Evolutionary conservation across 2,888 invertebrate species (phyloP).

Genomic region (Carcina quercana): DNA sequence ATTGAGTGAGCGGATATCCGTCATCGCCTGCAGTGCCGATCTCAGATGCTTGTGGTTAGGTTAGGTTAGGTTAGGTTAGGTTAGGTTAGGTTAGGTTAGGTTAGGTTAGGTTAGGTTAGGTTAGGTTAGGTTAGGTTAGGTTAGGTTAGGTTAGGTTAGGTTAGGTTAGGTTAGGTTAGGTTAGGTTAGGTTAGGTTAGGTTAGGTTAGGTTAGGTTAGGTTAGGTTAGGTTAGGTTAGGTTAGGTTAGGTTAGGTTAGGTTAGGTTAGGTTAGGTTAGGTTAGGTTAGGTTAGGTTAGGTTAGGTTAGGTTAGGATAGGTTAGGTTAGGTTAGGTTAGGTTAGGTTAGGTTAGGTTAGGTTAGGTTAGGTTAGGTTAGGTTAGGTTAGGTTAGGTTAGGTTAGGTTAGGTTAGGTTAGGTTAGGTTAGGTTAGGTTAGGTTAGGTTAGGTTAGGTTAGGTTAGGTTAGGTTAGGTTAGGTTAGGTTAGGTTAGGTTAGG

Average conservation of each 20-base stretch:
- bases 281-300: neutral
- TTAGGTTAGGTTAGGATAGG: neutral
- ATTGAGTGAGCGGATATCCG: neutral
- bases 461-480: neutral
- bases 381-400: neutral
- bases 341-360: neutral
- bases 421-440: neutral
- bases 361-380: neutral
- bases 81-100: constrained; percentile 1
- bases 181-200: neutral
- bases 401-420: neutral
- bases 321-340: neutral
- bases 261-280: neutral
- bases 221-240: neutral
- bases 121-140: neutral
- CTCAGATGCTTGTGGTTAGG: neutral
- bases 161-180: neutral
- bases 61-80: constrained; percentile 1
- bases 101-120: neutral
- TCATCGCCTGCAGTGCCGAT: neutral
- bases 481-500: neutral
- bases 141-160: neutral
- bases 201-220: neutral
- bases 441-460: neutral
- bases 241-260: neutral